A percentile compares a stretch with the other conserved stretches of the same genome.
Conservation (phyloP, 2,888 invertebrate species). For the Leucophenga montana region DNA sequence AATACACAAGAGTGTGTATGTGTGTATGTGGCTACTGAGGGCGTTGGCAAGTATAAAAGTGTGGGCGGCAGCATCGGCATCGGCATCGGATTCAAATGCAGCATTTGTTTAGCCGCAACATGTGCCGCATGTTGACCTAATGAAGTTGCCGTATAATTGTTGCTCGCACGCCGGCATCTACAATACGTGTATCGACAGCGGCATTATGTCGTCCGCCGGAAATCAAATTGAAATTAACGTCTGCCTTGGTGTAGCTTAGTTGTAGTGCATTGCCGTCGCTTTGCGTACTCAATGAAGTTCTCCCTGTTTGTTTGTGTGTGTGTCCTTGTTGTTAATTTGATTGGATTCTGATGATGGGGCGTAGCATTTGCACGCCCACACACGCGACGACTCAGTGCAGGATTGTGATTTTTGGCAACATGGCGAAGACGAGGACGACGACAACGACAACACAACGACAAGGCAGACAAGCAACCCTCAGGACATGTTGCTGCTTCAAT, state of each 20-base stretch:
- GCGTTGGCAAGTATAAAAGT: not conserved
- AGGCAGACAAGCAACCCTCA: constrained; percentile 46
- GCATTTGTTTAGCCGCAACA: constrained; percentile 34
- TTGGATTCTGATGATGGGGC: constrained; percentile 72
- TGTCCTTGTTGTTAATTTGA: constrained; percentile 68
- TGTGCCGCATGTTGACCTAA: constrained; percentile 65
- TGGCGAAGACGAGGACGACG: not conserved
- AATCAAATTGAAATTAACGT: constrained; percentile 72
- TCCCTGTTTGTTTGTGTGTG: constrained; percentile 12
- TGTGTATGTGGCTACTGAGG: too few relatives aligned
- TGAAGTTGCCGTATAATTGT: constrained; percentile 69
- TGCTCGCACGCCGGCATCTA: constrained; percentile 52
- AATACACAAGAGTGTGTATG: too few relatives aligned
- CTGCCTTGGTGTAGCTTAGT: constrained; percentile 39
- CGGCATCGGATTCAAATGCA: constrained; percentile 47
- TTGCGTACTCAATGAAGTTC: constrained; percentile 10
- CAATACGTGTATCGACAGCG: too few relatives aligned
- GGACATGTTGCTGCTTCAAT: constrained; percentile 36
- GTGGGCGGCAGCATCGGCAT: constrained; percentile 33
- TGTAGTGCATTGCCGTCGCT: constrained; percentile 20
- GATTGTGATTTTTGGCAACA: constrained; percentile 59
- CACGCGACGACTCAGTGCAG: constrained; percentile 57
- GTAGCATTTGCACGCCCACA: constrained; percentile 67
- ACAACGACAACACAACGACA: constrained; percentile 25
- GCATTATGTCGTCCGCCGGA: constrained; percentile 49